Evolutionary conservation across 2,797 vertebrate species (phyloP).

Genomic region (Triplophysa bombifrons): DNA sequence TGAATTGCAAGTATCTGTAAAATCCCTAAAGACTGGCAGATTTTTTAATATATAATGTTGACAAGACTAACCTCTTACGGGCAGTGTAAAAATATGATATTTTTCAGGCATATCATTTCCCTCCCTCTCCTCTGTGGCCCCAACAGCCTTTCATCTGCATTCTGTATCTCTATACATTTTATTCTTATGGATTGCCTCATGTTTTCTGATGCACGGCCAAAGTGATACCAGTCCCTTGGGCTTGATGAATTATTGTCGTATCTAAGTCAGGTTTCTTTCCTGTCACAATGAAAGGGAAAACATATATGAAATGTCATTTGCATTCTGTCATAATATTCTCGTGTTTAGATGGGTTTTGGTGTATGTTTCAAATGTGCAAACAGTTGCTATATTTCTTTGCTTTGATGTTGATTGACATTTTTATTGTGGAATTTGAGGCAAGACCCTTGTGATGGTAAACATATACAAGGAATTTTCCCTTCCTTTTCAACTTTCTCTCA

Average conservation of each 20-base stretch:
- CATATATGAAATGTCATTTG: slow-evolving; percentile 24
- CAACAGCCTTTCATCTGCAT: slow-evolving; percentile 29
- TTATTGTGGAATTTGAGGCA: neutral
- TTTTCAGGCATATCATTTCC: neutral
- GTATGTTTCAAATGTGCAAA: neutral
- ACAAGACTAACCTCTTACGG: neutral
- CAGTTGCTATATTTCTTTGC: neutral
- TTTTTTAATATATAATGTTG: neutral
- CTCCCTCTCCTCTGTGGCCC: slow-evolving; percentile 4
- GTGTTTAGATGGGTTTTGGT: slow-evolving; percentile 29
- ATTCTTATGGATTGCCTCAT: slow-evolving; percentile 23
- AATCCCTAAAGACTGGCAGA: neutral
- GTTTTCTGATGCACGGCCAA: slow-evolving; percentile 2
- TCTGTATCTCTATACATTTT: slow-evolving; percentile 32
- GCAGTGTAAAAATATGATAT: slow-evolving; percentile 15
- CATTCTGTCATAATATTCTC: slow-evolving; percentile 28
- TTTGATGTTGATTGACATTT: neutral
- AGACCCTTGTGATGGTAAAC: neutral
- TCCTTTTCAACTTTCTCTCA: too few relatives aligned
- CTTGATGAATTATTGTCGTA: slow-evolving; percentile 48
- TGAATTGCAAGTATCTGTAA: neutral
- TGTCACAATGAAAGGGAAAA: slow-evolving; percentile 33
- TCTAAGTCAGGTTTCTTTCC: slow-evolving; percentile 32
- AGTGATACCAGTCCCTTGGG: slow-evolving; percentile 33
- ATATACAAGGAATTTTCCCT: too few relatives aligned